A percentile compares a stretch with the other conserved stretches of the same genome.
Conservation (phyloP, 2,113 vertebrate species). For the Aspidoscelis tigris region DNA sequence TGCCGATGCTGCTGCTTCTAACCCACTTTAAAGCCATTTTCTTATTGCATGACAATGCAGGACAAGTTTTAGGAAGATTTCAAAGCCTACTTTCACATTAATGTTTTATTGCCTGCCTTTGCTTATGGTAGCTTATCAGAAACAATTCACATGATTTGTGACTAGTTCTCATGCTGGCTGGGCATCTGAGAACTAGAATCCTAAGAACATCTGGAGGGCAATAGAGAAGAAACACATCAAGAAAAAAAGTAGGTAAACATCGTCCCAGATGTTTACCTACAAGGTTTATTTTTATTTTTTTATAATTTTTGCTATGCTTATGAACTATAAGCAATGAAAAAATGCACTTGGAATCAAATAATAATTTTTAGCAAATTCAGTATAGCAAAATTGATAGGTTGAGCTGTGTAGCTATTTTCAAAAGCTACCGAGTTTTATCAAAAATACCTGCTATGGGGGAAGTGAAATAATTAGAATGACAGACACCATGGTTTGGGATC, state of each 20-base stretch:
- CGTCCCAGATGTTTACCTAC: not conserved
- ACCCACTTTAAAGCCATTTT: not conserved
- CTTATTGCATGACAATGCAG: not conserved
- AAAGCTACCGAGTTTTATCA: not conserved
- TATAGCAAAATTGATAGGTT: not conserved
- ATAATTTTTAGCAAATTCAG: not conserved
- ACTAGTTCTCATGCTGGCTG: no score
- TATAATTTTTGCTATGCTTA: not conserved
- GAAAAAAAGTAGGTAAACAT: not conserved
- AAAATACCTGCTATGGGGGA: not conserved
- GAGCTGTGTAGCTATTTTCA: not conserved
- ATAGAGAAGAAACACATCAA: no score
- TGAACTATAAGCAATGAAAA: not conserved
- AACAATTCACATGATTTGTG: not conserved
- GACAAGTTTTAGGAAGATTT: not conserved
- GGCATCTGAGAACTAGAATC: no score
- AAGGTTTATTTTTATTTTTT: not conserved
- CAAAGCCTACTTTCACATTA: not conserved
- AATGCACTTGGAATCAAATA: not conserved
- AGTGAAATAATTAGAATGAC: constrained; percentile 3
- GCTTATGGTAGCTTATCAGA: not conserved
- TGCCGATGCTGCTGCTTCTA: no score
- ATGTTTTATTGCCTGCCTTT: not conserved
- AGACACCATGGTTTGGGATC: not conserved
- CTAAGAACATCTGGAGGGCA: no score